A percentile compares a stretch with the other conserved stretches of the same genome.
phyloP scores from a whole-genome alignment of 1,140 invertebrate species.

The Lordiphosa collinella region DNA sequence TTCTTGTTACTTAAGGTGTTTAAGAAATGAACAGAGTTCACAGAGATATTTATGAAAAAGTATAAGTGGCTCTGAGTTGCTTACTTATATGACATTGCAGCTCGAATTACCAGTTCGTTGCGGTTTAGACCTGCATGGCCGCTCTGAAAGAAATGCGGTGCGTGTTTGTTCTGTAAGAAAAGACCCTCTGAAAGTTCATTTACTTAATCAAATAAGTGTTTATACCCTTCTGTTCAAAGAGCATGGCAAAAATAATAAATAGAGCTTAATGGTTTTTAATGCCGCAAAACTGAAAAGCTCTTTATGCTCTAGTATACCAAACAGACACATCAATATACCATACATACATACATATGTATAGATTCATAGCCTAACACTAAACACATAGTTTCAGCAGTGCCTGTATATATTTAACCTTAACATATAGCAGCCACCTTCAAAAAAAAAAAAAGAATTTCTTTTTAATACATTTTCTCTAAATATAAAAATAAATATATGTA shows the following conservation, averaged over 20 bases:
- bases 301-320: slow-evolving; percentile 26
- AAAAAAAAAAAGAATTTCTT: slow-evolving; percentile 36
- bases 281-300: slow-evolving; percentile 46
- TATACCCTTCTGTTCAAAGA: neutral
- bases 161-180: no score
- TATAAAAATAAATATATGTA: slow-evolving; percentile 72
- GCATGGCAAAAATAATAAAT: slow-evolving; percentile 21
- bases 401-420: slow-evolving; percentile 68
- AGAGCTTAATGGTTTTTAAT: slow-evolving; percentile 41
- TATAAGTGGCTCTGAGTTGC: no score
- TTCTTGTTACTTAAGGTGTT: no score
- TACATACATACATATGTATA: slow-evolving; percentile 16
- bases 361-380: slow-evolving; percentile 12
- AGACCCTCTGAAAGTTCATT: no score
- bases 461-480: slow-evolving; percentile 62
- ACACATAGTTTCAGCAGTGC: slow-evolving; percentile 34
- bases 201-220: no score
- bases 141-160: no score
- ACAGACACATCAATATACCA: slow-evolving; percentile 15
- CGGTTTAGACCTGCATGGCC: no score
- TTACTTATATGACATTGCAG: no score
- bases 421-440: slow-evolving; percentile 74
- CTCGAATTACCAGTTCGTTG: no score
- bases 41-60: no score
- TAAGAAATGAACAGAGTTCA: no score